Percentiles rank a stretch among this genome's conserved stretches.
These are phyloP conservation scores for Griposia aprilina DNA, from an alignment of 2,888 invertebrate species.

Conservation along the genomic window DNA sequence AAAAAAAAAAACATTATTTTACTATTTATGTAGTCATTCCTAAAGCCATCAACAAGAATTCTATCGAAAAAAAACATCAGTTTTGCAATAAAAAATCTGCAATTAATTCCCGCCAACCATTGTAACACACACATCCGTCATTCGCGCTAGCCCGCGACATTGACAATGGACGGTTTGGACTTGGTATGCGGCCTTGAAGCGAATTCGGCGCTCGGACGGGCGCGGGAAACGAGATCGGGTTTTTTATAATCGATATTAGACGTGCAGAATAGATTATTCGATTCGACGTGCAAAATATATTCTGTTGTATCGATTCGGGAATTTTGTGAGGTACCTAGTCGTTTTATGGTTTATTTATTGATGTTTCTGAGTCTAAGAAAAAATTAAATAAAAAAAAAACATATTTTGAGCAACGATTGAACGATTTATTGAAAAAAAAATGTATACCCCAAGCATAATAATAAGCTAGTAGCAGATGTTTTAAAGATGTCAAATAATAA, in stretches of 20 bases:
- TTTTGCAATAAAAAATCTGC: constrained; percentile 1
- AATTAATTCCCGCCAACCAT: constrained; percentile 72
- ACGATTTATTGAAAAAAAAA: background rate
- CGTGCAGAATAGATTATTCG: constrained; percentile 75
- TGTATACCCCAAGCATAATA: background rate
- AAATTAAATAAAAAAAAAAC: too few species aligned
- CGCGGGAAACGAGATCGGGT: constrained; percentile 80
- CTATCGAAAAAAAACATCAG: background rate
- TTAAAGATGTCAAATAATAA: constrained; percentile 1
- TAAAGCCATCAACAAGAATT: background rate
- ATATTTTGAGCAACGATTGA: background rate
- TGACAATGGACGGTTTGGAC: constrained; percentile 88
- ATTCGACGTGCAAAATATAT: constrained; percentile 72
- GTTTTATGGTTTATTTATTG: constrained; percentile 36
- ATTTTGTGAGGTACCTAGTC: constrained; percentile 51
- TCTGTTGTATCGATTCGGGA: constrained; percentile 59
- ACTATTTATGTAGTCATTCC: background rate
- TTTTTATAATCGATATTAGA: constrained; percentile 78
- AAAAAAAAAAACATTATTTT: background rate
- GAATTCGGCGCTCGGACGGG: constrained; percentile 81
- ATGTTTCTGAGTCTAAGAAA: background rate
- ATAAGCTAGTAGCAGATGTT: background rate
- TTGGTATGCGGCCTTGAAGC: constrained; percentile 89
- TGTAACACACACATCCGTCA: constrained; percentile 82
- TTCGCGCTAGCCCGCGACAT: constrained; percentile 82